Base-by-base conservation (phyloP, 2,888 invertebrate genomes). In the Diarsia rubi region DNA sequence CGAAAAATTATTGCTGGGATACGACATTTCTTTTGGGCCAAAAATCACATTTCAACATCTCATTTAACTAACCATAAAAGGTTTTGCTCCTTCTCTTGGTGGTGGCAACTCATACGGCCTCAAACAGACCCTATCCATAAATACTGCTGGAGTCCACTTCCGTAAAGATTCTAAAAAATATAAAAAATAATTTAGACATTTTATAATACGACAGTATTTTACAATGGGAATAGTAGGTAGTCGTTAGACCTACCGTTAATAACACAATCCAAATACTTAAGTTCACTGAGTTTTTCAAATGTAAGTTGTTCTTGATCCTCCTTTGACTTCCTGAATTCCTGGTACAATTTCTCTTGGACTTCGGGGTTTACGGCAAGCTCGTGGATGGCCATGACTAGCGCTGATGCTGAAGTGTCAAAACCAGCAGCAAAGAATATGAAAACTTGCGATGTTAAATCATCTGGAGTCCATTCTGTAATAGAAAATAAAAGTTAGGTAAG, bases 391-490 rank as follows among this genome's bases (percentile, higher is more conserved):
- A 96, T 91, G 2, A 91, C 91, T 37, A 97, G 76, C 0, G 91
- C 88, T 0, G 94, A 88, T 0, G 97, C 95, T 0, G 95, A 91
- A 16, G 94, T 95, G 52, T 97, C 96, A 70, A 94, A 97, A 0
- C 97, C 97, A 64, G 95, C 97, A 12, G 91, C 86, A 83, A 97
- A 96, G 89, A 97, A 97, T 44, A 96, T 87, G 64, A 96, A 94
- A 0, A 95, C 95, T 90, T 97, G 97, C 0, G 93, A 91, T 0
- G 93, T 92, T 5, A 97, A 82, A 37, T 96, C 95, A 3, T 91
- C 89, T 54, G 91, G 84, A 1, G 93, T 91, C 94, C 96, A 95
- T 86, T 94, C 96, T 96, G 82, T 4, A 89, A 90, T 68, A 14
- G 49, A 3, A 27, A 57, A 57, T 12, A 44, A 31, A 0, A 37